phyloP scores from a whole-genome alignment of 1,140 invertebrate genomes.

The Bombus vancouverensis region DNA sequence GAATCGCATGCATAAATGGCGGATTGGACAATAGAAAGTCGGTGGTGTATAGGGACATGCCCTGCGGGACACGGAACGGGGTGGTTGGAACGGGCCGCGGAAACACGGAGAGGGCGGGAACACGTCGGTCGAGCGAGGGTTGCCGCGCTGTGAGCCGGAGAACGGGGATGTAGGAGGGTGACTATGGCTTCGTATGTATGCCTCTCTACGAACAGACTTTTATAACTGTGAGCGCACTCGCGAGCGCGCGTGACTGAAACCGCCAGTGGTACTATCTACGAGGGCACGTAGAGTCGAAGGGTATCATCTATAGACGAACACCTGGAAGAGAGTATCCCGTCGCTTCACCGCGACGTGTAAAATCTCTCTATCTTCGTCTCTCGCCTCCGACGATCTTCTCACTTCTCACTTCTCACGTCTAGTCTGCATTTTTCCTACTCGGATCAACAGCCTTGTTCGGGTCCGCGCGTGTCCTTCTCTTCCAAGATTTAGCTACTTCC shows the following conservation, averaged over 20 bases:
- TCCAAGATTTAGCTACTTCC: conserved; percentile 12
- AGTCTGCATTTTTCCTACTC: conserved; percentile 54
- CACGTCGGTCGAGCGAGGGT: conserved; percentile 70
- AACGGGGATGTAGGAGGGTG: conserved; percentile 57
- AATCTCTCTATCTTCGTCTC: conserved; percentile 60
- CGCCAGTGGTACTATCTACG: conserved; percentile 64
- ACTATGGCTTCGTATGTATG: conserved; percentile 58
- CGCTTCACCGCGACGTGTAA: conserved; percentile 55
- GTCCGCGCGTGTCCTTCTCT: neutral
- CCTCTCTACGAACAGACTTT: conserved; percentile 44
- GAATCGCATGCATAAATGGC: conserved; percentile 21
- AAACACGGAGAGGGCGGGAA: conserved; percentile 81
- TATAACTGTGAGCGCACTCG: conserved; percentile 36
- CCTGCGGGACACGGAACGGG: conserved; percentile 82
- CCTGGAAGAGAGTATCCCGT: conserved; percentile 54
- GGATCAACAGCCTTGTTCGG: conserved; percentile 18
- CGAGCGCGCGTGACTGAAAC: conserved; percentile 53
- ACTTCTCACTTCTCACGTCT: neutral
- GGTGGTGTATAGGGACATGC: conserved; percentile 79
- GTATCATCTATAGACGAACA: conserved; percentile 77
- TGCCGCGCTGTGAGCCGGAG: conserved; percentile 58
- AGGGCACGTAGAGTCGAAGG: conserved; percentile 74
- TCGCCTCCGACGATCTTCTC: conserved; percentile 5
- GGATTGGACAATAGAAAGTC: conserved; percentile 72
- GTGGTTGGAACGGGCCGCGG: conserved; percentile 82